Evolutionary conservation across 2,888 invertebrate species (phyloP), one percentile per base, ranked within the genome.

Genomic region (Drosophila prolongata): DNA sequence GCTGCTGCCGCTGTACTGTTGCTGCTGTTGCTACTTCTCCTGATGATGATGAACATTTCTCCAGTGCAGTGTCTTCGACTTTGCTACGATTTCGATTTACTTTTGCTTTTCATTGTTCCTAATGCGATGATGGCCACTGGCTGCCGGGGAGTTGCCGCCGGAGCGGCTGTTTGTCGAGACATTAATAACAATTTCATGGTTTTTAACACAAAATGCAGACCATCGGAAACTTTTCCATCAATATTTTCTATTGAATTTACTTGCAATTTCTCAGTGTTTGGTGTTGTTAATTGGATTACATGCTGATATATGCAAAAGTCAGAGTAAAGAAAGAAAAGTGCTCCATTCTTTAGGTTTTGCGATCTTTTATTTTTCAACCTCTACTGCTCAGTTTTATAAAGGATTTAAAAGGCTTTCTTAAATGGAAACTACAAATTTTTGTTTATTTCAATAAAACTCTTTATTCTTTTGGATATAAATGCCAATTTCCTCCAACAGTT

Each of bases 61-160:
- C 87, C 71, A 75, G 47, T 87, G 87, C 87, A 70, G 71, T 72
- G 79, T 57, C 65, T 65, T 43, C 79, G 67, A 80, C 67, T 81
- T 79, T 85, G 74, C 75, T 74, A 75, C 61, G 83, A 87, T 83
- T 83, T 87, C 88, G 88, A 82, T 83, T 82, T 87, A 83, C 83
- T 83, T 83, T 83, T 87, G 83, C 83, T 83, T 83, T 83, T 83
- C 88, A 87, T 83, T 83, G 83, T 83, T 87, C 85, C 79, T 87
- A 78, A 81, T 83, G 81, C 75, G 77, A 75, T 72, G 81, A 84
- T 78, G 73, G 52, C 54, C 43, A 50, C 40, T 30, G 38, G 19
- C 58, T 58, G 46, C 24, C 13, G 47, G 14, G 6, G 1, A 53
- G 27, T 10, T 47, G 35, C 14, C 50, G 52, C 27, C 6, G 37